Evolutionary conservation across 30 jellyfish, hydroid and myxozoan genomes (phyloP).

Genomic region (Cassiopea andromeda): DNA sequence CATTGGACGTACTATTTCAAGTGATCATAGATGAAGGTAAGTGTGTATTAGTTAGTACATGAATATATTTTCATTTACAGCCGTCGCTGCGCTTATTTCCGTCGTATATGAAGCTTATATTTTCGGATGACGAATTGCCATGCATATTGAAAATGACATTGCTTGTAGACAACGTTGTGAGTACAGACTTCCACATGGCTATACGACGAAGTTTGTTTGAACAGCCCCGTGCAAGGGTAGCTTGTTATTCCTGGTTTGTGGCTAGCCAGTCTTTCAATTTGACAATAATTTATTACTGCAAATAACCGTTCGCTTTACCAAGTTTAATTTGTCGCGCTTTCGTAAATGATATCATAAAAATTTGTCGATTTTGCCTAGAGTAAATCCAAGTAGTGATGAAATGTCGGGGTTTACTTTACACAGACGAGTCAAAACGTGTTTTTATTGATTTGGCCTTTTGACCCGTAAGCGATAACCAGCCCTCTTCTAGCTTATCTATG

Average conservation of each 20-base stretch:
- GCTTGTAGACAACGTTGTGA: no score
- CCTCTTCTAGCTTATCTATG: background rate
- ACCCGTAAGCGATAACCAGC: background rate
- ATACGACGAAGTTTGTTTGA: background rate
- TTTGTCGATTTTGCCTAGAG: background rate
- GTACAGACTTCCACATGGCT: conserved; percentile 1
- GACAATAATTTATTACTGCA: background rate
- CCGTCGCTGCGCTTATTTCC: background rate
- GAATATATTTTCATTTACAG: background rate
- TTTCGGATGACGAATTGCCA: background rate
- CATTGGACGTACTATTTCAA: background rate
- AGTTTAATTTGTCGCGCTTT: background rate
- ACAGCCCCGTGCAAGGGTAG: background rate
- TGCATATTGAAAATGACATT: no score
- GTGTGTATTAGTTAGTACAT: background rate
- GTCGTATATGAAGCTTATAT: background rate
- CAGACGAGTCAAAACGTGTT: background rate
- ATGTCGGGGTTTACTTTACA: background rate
- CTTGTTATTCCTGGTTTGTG: background rate
- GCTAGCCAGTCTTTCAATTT: background rate
- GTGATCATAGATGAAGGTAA: background rate
- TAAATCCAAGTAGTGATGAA: background rate
- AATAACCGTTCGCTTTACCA: background rate
- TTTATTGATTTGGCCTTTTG: conserved; percentile 8
- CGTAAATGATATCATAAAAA: background rate